Conservation (phyloP, 2,888 invertebrate species). For the Ornithoptera alexandrae region DNA sequence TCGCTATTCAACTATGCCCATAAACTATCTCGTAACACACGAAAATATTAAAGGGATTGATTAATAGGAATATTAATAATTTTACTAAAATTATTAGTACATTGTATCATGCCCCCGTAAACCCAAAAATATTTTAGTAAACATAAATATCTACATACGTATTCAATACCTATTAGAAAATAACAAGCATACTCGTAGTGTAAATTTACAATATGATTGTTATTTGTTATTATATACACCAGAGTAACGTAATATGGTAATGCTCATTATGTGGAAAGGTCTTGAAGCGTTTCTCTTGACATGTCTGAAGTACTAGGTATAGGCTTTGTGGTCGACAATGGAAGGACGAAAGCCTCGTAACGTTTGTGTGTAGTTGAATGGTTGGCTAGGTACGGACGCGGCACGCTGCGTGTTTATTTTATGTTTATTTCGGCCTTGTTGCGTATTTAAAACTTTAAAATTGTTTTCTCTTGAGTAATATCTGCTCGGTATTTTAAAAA, state of each 20-base stretch:
- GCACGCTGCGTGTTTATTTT: background rate
- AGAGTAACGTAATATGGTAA: slow-evolving; percentile 1
- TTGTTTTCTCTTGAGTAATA: background rate
- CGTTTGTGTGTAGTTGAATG: slow-evolving; percentile 3
- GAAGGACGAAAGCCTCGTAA: slow-evolving; percentile 9
- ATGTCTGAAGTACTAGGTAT: background rate
- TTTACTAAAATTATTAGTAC: too few species aligned
- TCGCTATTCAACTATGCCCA: too few species aligned
- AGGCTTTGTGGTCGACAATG: slow-evolving; percentile 10
- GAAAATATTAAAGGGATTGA: too few species aligned
- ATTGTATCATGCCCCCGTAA: too few species aligned
- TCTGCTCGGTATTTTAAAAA: background rate
- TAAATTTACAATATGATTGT: background rate
- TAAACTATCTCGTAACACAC: too few species aligned
- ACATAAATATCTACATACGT: too few species aligned
- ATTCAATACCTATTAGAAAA: too few species aligned
- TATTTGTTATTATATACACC: background rate
- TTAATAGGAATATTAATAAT: too few species aligned
- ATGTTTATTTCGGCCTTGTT: background rate
- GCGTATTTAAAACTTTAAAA: background rate
- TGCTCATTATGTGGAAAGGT: background rate
- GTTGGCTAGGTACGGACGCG: background rate
- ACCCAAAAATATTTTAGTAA: too few species aligned
- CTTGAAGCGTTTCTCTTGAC: slow-evolving; percentile 6
- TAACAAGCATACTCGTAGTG: background rate